Evolutionary conservation across 2,888 invertebrate species (phyloP).

Genomic region (Resseliella maxima): DNA sequence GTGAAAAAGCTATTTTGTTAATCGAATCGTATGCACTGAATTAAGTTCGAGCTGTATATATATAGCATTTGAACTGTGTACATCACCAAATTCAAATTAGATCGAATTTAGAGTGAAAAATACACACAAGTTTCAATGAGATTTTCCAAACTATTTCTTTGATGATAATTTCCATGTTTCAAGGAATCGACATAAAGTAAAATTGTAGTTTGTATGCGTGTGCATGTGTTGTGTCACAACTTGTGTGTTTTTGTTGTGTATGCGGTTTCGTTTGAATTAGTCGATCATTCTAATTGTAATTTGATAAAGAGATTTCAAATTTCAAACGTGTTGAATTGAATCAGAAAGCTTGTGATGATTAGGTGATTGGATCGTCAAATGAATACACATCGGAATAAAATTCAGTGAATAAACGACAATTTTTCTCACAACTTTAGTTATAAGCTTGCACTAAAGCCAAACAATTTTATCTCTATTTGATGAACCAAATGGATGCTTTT

Average conservation of each 20-base stretch:
- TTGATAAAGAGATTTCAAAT: neutral
- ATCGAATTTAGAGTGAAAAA: neutral
- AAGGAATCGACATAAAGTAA: neutral
- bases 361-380: neutral
- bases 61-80: neutral
- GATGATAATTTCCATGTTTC: neutral
- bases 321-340: neutral
- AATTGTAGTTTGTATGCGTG: neutral
- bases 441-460: too few relatives aligned
- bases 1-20: neutral
- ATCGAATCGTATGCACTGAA: neutral
- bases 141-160: neutral
- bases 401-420: neutral
- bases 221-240: neutral
- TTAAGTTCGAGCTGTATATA: neutral
- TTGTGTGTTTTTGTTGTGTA: too few relatives aligned
- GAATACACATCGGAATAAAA: neutral
- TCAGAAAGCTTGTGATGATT: neutral
- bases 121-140: neutral
- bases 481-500: neutral
- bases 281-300: neutral
- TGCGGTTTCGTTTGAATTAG: constrained; percentile 32
- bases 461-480: constrained; percentile 8
- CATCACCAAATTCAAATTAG: neutral
- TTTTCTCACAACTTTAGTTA: too few relatives aligned